phyloP scores from a whole-genome alignment of 2,797 vertebrate species.

The Limnodromus scolopaceus region DNA sequence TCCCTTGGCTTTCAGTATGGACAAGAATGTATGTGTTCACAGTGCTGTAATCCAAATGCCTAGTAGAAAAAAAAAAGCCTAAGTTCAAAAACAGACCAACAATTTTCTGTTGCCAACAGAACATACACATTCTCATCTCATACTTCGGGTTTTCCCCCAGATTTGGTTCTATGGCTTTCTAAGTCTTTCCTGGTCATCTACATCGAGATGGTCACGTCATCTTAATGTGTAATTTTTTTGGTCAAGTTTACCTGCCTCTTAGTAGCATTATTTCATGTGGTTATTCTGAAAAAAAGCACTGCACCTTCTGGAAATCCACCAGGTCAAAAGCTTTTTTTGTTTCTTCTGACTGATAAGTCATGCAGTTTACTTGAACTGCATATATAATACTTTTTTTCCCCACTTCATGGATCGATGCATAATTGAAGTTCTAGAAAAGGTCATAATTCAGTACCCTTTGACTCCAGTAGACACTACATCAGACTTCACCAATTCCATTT shows the following conservation, averaged over 20 bases:
- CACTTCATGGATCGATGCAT: background rate
- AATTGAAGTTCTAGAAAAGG: background rate
- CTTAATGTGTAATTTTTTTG: rapidly evolving
- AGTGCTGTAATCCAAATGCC: background rate
- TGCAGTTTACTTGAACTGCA: background rate
- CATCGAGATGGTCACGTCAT: background rate
- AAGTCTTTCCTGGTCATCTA: background rate
- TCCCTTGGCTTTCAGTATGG: background rate
- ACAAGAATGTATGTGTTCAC: background rate
- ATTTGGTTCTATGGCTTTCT: background rate
- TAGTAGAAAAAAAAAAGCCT: background rate
- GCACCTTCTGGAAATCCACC: background rate
- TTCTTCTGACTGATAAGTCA: background rate
- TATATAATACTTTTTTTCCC: background rate
- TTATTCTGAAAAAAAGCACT: background rate
- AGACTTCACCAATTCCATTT: background rate
- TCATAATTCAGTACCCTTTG: background rate
- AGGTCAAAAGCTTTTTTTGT: background rate
- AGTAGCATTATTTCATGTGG: background rate
- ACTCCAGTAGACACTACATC: background rate
- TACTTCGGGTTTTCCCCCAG: background rate
- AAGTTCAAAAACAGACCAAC: background rate
- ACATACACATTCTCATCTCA: background rate
- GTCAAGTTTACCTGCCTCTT: background rate
- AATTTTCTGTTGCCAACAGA: background rate